Percentiles rank a stretch among this genome's conserved stretches.
These are phyloP conservation scores for Mirounga angustirostris DNA, from an alignment of 2,113 vertebrate genomes.

Conservation along the genomic window DNA sequence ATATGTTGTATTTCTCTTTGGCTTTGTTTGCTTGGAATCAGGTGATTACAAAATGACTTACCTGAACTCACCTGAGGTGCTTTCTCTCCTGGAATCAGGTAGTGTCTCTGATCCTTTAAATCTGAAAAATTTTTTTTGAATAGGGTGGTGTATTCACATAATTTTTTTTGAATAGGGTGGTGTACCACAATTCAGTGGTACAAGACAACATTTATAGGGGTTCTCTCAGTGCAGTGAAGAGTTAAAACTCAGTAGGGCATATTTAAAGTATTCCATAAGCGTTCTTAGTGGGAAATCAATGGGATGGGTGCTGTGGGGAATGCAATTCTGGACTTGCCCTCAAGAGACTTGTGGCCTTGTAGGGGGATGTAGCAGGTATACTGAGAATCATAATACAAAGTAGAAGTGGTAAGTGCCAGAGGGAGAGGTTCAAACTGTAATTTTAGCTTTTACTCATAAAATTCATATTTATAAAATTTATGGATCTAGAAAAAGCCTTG, in stretches of 20 bases:
- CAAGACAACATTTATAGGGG: neutral
- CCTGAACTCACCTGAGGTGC: neutral
- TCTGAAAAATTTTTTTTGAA: neutral
- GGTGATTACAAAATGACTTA: neutral
- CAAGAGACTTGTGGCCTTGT: conserved; percentile 17
- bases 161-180: neutral
- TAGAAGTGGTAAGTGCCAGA: neutral
- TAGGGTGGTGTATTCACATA: neutral
- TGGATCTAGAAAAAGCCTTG: neutral
- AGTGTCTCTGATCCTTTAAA: conserved; percentile 1
- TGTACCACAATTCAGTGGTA: neutral
- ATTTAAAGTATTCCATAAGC: conserved; percentile 4
- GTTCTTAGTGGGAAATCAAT: neutral
- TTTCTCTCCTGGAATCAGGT: conserved; percentile 27
- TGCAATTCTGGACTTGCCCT: neutral
- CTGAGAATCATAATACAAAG: neutral
- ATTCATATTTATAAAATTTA: neutral
- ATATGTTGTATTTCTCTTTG: conserved; percentile 26
- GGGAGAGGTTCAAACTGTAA: neutral
- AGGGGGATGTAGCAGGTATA: neutral
- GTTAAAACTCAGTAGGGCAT: neutral
- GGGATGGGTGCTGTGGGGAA: neutral
- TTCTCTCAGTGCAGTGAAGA: neutral
- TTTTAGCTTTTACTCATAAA: neutral
- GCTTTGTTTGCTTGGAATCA: neutral